Evolutionary conservation across 2,888 invertebrate species (phyloP), one percentile per base, ranked within the genome.

Genomic region (Pteria penguin): DNA sequence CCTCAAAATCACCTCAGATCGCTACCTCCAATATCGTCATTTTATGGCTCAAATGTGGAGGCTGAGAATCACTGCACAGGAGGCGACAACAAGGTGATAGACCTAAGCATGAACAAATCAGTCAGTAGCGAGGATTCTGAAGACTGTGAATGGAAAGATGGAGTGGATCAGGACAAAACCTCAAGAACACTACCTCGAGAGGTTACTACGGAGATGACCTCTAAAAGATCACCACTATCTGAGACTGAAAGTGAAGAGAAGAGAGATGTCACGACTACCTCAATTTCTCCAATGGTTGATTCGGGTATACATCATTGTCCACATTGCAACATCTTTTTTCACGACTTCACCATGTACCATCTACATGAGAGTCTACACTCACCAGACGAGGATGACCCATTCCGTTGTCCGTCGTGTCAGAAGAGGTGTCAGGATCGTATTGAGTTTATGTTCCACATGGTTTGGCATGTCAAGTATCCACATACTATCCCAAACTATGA

Each of bases 361-460:
- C 86, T 89, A 29, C 89, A 89, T 73, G 84, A 88, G 82, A 87
- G 86, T 76, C 85, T 89, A 52, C 89, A 89, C 79, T 85, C 87
- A n/a, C 89, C 89, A 0, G 76, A 84, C 60, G 87, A 88, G 58
- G 86, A 87, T 66, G 76, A 82, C 67, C 89, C 89, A 1, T 89
- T 88, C 80, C 76, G 85, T 36, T 89, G 89, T 76, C 89, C 89
- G 33, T 88, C 88, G 4, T 89, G 89, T 80, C 78, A 86, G 76
- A 87, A 87, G 69, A 84, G 84, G 74, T 89, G 89, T 75, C 88
- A 88, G 83, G 89, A 89, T 73, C 84, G 87, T 36, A 87, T 89
- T 45, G 89, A 89, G 85, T 89, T 89, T 77, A 89, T 88, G 87
- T 89, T 89, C 75, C 89, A 89, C 79, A 87, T 87, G 4, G 89